phyloP scores from a whole-genome alignment of 1,140 invertebrate genomes.

The Aphelenchoides avenae region DNA sequence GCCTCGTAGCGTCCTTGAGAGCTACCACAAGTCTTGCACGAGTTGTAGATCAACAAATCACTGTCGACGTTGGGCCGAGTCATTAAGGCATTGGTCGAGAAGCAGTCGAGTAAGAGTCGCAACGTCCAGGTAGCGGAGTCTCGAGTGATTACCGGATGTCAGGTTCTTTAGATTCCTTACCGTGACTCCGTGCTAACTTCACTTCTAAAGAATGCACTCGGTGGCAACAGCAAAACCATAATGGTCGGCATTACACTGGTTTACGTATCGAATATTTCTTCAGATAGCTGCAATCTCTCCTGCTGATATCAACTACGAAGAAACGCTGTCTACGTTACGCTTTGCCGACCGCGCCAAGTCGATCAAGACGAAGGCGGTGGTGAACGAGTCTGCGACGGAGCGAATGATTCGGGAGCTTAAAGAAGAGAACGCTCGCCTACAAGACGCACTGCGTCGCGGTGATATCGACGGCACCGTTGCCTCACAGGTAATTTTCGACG shows the following conservation, averaged over 20 bases:
- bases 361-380: constrained; percentile 65
- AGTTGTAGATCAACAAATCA: constrained; percentile 60
- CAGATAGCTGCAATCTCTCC: constrained; percentile 68
- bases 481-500: constrained; percentile 6
- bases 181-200: constrained; percentile 68
- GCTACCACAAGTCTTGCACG: too few relatives aligned
- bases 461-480: constrained; percentile 57
- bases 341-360: constrained; percentile 68
- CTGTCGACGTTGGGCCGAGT: constrained; percentile 67
- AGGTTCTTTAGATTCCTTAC: constrained; percentile 63
- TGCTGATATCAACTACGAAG: constrained; percentile 69
- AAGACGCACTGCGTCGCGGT: constrained; percentile 54
- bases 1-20: too few relatives aligned
- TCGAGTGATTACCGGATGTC: constrained; percentile 3
- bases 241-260: constrained; percentile 62
- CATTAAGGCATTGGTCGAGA: constrained; percentile 64
- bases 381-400: constrained; percentile 67
- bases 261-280: constrained; percentile 22
- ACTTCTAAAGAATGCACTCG: constrained; percentile 68
- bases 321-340: constrained; percentile 67
- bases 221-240: constrained; percentile 69
- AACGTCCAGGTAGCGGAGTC: constrained; percentile 20
- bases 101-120: constrained; percentile 21
- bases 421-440: constrained; percentile 67
- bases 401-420: constrained; percentile 66